Evolutionary conservation across 2,113 vertebrate genomes (phyloP), one percentile per base, ranked within the genome.

Genomic region (Scatophagus argus): DNA sequence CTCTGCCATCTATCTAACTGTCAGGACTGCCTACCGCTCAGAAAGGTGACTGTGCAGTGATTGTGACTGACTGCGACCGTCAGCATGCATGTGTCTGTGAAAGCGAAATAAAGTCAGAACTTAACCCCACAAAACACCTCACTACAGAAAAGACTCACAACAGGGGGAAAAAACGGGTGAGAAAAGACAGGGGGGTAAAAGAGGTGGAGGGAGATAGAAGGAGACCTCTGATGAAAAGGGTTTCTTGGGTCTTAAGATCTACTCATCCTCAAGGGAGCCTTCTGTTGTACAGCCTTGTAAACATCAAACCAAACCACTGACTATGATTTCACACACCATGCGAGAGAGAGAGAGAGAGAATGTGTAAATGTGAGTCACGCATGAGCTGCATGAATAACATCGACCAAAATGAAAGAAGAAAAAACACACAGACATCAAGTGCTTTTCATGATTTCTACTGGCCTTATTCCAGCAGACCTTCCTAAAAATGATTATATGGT

Each of bases 271-370:
- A 38, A 56, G 80, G 66, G 80, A 90, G 52, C 44, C 73, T 60
- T 84, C 63, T 81, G 67, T 78, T 81, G 64, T 62, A 69, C 59
- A 61, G 59, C 59, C 77, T 77, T 83, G 79, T 85, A 87, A 84
- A 80, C 87, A 86, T 90, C 87, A 89, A 88, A 91, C 70, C 43
- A 62, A 79, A 89, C 75, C 87, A 60, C 76, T 59, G 84, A 85
- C 78, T 82, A 46, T 69, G 79, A 89, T 88, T 88, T 83, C 86
- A 89, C 77, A 88, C 76, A 64, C 36, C 74, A 75, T 58, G 19
- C 61, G 78, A 83, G 19, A 64, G 78, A 83, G 56, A 79, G 51
- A 77, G 17, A 16, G 39, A 61, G 70, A 39, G 55, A 71, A 77
- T 55, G 85, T 51, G 83, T 74, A 34, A 71, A 82, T 69, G 72